Base-by-base conservation (phyloP, 2,113 vertebrate species). In the Corythaeola cristata region DNA sequence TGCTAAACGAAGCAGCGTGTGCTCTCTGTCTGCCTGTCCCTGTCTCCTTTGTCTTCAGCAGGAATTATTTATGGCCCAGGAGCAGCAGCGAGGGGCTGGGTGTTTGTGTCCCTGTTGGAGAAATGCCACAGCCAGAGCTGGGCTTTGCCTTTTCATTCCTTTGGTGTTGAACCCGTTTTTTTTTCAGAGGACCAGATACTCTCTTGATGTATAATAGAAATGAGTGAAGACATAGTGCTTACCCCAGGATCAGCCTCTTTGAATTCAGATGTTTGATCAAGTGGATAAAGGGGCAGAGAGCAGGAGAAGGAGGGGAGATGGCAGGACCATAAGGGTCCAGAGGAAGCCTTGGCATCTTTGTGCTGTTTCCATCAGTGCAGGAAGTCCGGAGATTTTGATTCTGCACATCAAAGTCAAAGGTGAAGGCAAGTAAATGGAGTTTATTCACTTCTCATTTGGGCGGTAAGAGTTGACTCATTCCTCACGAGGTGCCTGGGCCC, bases 131-230 rank as follows among this genome's bases (percentile, higher is more conserved):
- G 72, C 53, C 64, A 23, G 72, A 23, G 41, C n/a, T 69, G 60
- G 41, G n/a, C 35, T 69, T 62, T 89, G 73, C 44, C 56, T 89
- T 96, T 72, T 90, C 33, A 78, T 90, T 93, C 39, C 66, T 75
- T 78, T 77, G 37, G 75, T 55, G 21, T 63, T 67, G 76, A 56
- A 95, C 85, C 55, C 55, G 15, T 85, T 94, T 88, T 59, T 81
- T 71, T 89, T 93, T 91, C 79, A 87, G 85, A 77, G 68, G 68
- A 81, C 17, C 37, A 69, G 59, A 69, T 50, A 62, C 21, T 52
- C 84, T 90, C 85, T 84, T 90, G 90, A 90, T 92, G 85, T 90
- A 52, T 78, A 85, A 81, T n/a, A 90, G 72, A 95, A 90, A 88
- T 49, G 64, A 83, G 28, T 45, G 63, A 95, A 83, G 50, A 58